phyloP scores from a whole-genome alignment of 2,888 invertebrate genomes.

The Sisyra terminalis region DNA sequence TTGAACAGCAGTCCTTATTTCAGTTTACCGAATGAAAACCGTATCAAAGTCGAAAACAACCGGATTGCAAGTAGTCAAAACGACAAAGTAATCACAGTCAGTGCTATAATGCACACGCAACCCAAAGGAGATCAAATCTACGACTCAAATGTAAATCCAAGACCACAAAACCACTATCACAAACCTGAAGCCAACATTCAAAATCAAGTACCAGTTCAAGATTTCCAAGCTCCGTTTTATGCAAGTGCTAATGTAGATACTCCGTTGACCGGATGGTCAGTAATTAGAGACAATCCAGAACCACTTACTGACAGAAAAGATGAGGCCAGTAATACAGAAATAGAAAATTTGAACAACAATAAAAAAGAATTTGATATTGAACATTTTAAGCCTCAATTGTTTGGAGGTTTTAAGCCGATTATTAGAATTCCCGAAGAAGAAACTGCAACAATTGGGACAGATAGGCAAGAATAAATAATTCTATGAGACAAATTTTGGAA shows the following conservation, averaged over 20 bases:
- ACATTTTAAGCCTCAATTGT: slow-evolving; percentile 48
- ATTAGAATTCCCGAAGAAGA: slow-evolving; percentile 28
- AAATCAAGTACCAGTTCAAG: slow-evolving; percentile 19
- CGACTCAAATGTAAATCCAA: not conserved
- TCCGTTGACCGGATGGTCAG: slow-evolving; percentile 43
- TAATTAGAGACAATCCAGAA: slow-evolving; percentile 25
- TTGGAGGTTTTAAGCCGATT: slow-evolving; percentile 52
- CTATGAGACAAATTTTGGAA: no score
- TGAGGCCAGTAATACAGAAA: slow-evolving; percentile 14
- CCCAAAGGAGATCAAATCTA: slow-evolving; percentile 14
- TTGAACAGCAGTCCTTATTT: slow-evolving; percentile 24
- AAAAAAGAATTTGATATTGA: slow-evolving; percentile 42
- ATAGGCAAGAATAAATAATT: slow-evolving; percentile 1
- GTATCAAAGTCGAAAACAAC: not conserved
- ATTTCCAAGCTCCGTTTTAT: slow-evolving; percentile 52
- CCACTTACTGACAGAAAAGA: slow-evolving; percentile 16
- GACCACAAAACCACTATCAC: slow-evolving; percentile 3
- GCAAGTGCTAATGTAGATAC: slow-evolving; percentile 44
- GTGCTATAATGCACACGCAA: slow-evolving; percentile 27
- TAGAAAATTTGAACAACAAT: slow-evolving; percentile 19
- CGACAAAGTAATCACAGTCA: slow-evolving; percentile 23
- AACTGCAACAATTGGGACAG: slow-evolving; percentile 1
- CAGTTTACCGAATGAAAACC: not conserved
- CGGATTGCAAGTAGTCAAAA: not conserved
- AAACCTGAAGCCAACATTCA: slow-evolving; percentile 12